phyloP scores from a whole-genome alignment of 2,888 invertebrate species.

The Drosophila merina region DNA sequence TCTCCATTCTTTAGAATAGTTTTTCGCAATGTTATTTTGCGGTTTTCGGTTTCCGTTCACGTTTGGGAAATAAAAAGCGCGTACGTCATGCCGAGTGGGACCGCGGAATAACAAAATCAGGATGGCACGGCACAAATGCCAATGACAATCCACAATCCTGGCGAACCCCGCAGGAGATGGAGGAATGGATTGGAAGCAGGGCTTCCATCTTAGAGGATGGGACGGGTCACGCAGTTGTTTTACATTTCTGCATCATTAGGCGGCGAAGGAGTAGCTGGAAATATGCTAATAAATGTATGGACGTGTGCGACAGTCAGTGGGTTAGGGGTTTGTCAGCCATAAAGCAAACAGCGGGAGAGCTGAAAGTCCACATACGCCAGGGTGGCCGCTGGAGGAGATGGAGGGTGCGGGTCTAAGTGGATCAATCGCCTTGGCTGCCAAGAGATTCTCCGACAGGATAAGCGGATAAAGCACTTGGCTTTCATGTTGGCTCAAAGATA shows the following conservation, averaged over 20 bases:
- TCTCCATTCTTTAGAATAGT: conserved; percentile 5
- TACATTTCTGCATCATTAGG: conserved; percentile 44
- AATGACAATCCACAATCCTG: conserved; percentile 23
- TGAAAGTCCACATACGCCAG: not conserved
- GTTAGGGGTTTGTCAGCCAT: not conserved
- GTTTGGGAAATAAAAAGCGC: conserved; percentile 43
- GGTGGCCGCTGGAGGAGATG: not conserved
- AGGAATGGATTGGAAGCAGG: conserved; percentile 13
- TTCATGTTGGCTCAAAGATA: conserved; percentile 30
- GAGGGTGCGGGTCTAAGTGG: conserved; percentile 19
- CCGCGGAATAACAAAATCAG: conserved; percentile 32
- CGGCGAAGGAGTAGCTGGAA: conserved; percentile 11
- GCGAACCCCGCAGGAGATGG: conserved; percentile 3
- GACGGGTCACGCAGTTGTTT: conserved; percentile 29
- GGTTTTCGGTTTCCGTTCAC: conserved; percentile 35
- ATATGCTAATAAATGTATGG: conserved; percentile 45
- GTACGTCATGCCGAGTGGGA: conserved; percentile 37
- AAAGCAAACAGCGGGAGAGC: conserved; percentile 41
- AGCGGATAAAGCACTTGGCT: conserved; percentile 22
- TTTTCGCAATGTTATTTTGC: conserved; percentile 4
- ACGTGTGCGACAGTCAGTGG: conserved; percentile 31
- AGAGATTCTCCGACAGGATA: conserved; percentile 9
- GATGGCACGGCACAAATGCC: conserved; percentile 26
- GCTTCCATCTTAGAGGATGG: conserved; percentile 13
- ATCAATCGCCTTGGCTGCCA: conserved; percentile 13